These are phyloP conservation scores for Micrasema longulum DNA, from an alignment of 1,140 invertebrate genomes.

Conservation along the genomic window DNA sequence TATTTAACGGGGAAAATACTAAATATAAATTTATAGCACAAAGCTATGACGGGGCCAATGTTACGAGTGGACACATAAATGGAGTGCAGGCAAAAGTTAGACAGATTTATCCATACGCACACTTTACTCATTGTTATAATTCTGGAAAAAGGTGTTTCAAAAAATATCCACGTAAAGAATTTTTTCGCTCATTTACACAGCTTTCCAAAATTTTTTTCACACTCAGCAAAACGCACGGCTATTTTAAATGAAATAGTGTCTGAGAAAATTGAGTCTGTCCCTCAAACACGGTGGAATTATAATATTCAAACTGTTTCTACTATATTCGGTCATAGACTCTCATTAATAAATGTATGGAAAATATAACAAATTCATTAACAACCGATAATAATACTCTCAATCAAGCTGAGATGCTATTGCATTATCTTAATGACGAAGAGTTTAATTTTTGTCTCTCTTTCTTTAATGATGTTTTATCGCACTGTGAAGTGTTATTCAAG, in stretches of 20 bases:
- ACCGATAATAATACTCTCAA: not conserved
- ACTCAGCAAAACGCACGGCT: not conserved
- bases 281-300: not conserved
- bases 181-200: conserved; percentile 11
- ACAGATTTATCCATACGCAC: conserved; percentile 11
- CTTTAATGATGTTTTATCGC: not conserved
- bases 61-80: conserved; percentile 1
- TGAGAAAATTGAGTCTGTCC: not conserved
- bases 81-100: conserved; percentile 4
- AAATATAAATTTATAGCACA: conserved; percentile 15
- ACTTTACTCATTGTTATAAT: conserved; percentile 2
- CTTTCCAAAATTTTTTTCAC: conserved; percentile 16
- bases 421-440: conserved; percentile 7
- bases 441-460: conserved; percentile 9
- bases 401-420: conserved; percentile 1
- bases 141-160: not conserved
- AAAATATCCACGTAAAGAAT: not conserved
- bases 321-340: conserved; percentile 6
- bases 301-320: conserved; percentile 4
- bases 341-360: not conserved
- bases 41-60: conserved; percentile 7
- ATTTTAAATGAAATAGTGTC: conserved; percentile 1
- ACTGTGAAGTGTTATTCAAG: conserved; percentile 2
- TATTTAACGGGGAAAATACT: not conserved
- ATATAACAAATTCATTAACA: conserved; percentile 2